These are phyloP conservation scores for Epinephelus moara DNA, from an alignment of 2,113 vertebrate species.

Conservation along the genomic window DNA sequence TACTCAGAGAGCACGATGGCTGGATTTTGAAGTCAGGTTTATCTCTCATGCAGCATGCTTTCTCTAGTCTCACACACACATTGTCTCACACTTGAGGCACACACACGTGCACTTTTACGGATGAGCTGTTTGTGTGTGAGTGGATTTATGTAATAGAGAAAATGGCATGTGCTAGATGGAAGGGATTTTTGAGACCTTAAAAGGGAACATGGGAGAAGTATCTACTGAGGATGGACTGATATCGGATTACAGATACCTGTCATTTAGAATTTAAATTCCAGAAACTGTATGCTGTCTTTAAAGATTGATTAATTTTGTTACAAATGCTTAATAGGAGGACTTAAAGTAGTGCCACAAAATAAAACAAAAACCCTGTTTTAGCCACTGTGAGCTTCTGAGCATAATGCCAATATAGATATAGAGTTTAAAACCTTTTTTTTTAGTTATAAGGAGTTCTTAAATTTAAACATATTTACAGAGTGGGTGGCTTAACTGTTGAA, in stretches of 20 bases:
- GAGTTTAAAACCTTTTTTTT: too few species aligned
- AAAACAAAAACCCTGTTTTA: too few species aligned
- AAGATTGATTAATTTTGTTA: too few species aligned
- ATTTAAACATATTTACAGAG: too few species aligned
- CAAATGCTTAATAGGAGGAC: too few species aligned
- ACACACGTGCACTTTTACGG: neutral
- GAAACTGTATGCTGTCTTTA: neutral
- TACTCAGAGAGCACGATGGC: constrained; percentile 23
- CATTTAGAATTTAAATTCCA: neutral
- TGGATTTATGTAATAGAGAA: neutral
- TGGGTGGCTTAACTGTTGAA: too few species aligned
- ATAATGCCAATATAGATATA: too few species aligned
- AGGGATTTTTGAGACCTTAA: neutral
- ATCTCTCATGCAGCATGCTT: constrained; percentile 8
- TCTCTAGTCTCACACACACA: neutral
- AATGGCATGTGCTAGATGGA: neutral
- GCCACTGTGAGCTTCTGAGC: too few species aligned
- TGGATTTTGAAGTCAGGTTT: constrained; percentile 28
- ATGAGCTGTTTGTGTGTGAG: neutral
- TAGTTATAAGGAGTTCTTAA: too few species aligned
- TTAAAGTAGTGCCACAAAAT: too few species aligned
- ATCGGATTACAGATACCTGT: neutral
- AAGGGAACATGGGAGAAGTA: neutral
- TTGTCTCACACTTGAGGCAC: neutral
- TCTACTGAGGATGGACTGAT: neutral